Evolutionary conservation across 2,797 vertebrate genomes (phyloP), one percentile per base, ranked within the genome.

Genomic region (Sebastes hubbsi): DNA sequence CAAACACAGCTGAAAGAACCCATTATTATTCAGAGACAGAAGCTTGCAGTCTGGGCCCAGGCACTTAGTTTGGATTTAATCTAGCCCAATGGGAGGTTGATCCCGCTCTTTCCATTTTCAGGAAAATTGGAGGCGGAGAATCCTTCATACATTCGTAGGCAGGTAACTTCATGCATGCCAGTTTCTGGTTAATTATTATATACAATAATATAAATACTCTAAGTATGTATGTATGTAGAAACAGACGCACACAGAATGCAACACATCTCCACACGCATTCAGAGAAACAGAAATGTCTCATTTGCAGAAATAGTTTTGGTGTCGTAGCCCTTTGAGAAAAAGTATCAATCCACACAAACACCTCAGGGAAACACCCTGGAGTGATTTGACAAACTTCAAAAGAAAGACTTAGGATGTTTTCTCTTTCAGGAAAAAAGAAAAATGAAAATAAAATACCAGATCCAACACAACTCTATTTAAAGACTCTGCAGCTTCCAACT

Each of bases 331-430:
- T 89, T 75, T 74, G 88, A 87, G 86, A 87, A 75, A 88, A 91
- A 89, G 74, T 83, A 89, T 87, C 86, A 92, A 93, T 90, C 81
- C 74, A 46, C 80, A 61, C 60, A 71, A 88, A 85, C 77, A 87
- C 89, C 87, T 83, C 7, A 49, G 91, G 90, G 86, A 87, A 73
- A 87, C 61, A 82, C 81, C 90, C 91, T 32, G 82, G 62, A 89
- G 92, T 78, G 89, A 87, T 87, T 91, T 91, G 89, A 92, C 80
- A 91, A 92, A 94, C 92, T 94, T 94, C 92, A 94, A 94, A 95
- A 88, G 92, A 81, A 88, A 87, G 75, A 86, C 76, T 89, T 80
- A 61, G 77, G 62, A 81, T 90, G 81, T 90, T 92, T 92, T 90
- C 79, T 80, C 82, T 85, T 87, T 79, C 24, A 58, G 54, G 22